Evolutionary conservation across 2,113 vertebrate species (phyloP), one percentile per base, ranked within the genome.

Genomic region (Malurus alboscapulatus): DNA sequence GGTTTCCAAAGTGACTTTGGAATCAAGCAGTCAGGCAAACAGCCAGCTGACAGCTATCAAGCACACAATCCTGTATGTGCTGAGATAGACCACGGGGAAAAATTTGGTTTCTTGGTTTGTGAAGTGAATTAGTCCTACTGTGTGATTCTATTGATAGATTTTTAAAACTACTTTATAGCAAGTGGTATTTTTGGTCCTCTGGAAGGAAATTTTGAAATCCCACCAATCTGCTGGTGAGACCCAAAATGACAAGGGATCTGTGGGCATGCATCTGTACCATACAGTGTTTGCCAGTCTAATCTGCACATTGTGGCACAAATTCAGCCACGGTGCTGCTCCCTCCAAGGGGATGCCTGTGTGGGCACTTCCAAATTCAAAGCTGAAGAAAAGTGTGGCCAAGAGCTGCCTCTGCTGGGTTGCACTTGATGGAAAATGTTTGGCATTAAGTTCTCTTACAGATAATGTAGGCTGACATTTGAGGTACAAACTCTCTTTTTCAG

Each of bases 231-330:
- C 14, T 45, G 30, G 7, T 24, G 42, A 80, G 5, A 50, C 22
- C 18, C 1, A 2, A 85, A 92, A 66, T 36, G 55, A 8, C 11
- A 34, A 66, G 11, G 17, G 6, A 7, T n/a, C 59, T 82, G 17
- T 38, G 29, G 7, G 13, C 9, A 5, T 1, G 0, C 34, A 44
- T 4, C 29, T 73, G 21, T 13, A 4, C 32, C 17, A 2, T 6
- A 2, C 11, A 12, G 24, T 22, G 12, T 11, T 53, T 77, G 12
- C 14, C 44, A 29, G 24, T 6, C 25, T 4, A 40, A 74, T 27
- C 38, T 73, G 9, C 62, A 36, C 38, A 1, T 10, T 62, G 13
- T 36, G 58, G 22, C 50, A 57, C 4, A 53, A 22, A 14, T 18
- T 50, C 44, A 86, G 11, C 8, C 32, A 32, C 1, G 14, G 47